Percentiles rank a stretch among this genome's conserved stretches.
Conservation (phyloP, 2,888 invertebrate genomes). For the Tetanocera ferruginea region DNA sequence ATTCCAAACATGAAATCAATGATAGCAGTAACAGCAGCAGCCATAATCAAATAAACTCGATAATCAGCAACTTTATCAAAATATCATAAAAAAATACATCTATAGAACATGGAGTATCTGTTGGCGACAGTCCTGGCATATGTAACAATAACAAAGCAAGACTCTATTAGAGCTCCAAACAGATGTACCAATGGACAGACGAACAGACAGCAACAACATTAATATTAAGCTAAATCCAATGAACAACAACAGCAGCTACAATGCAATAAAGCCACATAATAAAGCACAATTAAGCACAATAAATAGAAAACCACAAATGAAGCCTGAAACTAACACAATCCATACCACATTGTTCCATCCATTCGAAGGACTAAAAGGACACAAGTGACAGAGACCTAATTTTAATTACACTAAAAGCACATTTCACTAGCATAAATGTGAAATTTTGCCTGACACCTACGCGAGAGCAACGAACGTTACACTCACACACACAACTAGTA, state of each 20-base stretch:
- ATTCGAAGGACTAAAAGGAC: not conserved
- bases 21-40: no score
- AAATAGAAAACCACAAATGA: not conserved
- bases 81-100: no score
- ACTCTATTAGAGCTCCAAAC: no score
- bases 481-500: not conserved
- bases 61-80: no score
- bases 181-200: no score
- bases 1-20: no score
- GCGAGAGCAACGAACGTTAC: not conserved
- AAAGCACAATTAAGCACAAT: constrained; percentile 11
- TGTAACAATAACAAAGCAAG: no score
- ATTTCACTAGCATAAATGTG: constrained; percentile 45
- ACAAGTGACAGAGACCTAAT: constrained; percentile 11
- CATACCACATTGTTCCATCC: not conserved
- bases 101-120: no score
- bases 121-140: no score
- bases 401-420: constrained; percentile 52
- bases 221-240: no score
- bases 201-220: no score
- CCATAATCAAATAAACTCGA: no score
- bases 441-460: constrained; percentile 47
- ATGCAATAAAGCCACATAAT: not conserved
- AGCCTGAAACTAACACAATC: constrained; percentile 5
- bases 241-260: not conserved